Evolutionary conservation across 2,797 vertebrate genomes (phyloP).

Genomic region (Delichon dasypus): DNA sequence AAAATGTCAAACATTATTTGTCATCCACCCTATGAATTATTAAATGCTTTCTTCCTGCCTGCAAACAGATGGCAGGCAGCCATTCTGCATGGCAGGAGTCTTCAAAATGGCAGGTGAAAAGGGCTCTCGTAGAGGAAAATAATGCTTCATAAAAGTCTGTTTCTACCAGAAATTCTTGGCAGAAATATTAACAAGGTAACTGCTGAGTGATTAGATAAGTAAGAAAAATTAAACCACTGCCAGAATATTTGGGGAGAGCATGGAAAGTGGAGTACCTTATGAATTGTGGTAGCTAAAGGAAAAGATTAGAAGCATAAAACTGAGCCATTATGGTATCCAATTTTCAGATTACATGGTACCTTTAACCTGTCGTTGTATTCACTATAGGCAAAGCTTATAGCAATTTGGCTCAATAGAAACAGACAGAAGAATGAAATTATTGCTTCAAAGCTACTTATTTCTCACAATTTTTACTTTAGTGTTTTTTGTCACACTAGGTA

Average conservation of each 20-base stretch:
- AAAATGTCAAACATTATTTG: not conserved
- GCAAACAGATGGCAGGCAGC: constrained; percentile 10
- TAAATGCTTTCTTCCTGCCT: not conserved
- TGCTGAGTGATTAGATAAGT: not conserved
- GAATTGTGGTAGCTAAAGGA: not conserved
- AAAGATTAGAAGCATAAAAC: not conserved
- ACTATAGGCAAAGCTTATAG: not conserved
- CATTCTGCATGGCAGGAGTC: not conserved
- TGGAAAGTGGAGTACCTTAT: not conserved
- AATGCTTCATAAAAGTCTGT: not conserved
- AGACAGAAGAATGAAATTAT: not conserved
- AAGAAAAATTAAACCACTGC: not conserved
- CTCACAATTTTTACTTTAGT: not conserved
- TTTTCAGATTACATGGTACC: not conserved
- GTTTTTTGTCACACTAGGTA: not conserved
- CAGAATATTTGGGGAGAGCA: not conserved
- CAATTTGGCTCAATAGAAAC: not conserved
- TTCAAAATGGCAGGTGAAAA: not conserved
- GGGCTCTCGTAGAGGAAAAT: not conserved
- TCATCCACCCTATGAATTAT: constrained; percentile 19
- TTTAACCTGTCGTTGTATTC: not conserved
- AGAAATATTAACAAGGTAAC: not conserved
- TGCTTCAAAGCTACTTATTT: not conserved
- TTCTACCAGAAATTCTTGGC: not conserved
- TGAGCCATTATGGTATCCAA: not conserved